Base-by-base conservation (phyloP, 2,113 vertebrate species). In the Cynoglossus semilaevis region DNA sequence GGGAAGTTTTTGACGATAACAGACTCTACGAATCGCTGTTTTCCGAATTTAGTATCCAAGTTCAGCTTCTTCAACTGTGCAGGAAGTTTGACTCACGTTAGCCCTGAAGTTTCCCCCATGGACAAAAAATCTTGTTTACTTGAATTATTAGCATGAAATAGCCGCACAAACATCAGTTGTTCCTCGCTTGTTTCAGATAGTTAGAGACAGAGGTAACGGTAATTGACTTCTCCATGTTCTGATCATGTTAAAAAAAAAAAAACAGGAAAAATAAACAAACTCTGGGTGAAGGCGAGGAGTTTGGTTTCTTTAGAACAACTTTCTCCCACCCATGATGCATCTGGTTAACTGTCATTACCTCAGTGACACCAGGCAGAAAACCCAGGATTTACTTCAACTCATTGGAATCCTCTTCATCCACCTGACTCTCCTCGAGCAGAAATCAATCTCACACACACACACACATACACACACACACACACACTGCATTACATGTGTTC, bases 171-270 rank as follows among this genome's bases (percentile, higher is more conserved):
- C n/a, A 35, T 60, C 79, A 79, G 72, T 57, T 69, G 52, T 58
- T 70, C 51, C 61, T 58, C 49, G 61, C 38, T 58, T 49, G 42
- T 69, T 63, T 58, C 15, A 59, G 60, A 70, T 77, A 29, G 6
- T 29, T 6, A 58, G 61, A 54, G n/a, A 67, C 45, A 9, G 37
- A 15, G 54, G 74, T 72, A 22, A 76, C 75, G 60, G 67, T 61
- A 80, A 80, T 76, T 78, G 64, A 75, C 74, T 64, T 71, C 41
- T 50, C 1, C 45, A 56, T 76, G 72, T 63, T 55, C 35, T 48
- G 61, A 65, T 46, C 52, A 56, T 44, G 51, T 63, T 58, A 37
- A 44, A n/a, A 41, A 14, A 38, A 13, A 11, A 41, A 38, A 8
- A 38, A 3, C 37, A 38, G 37, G 9, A 38, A 5, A 10, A 38